Base-by-base conservation (phyloP, 2,888 invertebrate species). In the Coenonympha glycerion region DNA sequence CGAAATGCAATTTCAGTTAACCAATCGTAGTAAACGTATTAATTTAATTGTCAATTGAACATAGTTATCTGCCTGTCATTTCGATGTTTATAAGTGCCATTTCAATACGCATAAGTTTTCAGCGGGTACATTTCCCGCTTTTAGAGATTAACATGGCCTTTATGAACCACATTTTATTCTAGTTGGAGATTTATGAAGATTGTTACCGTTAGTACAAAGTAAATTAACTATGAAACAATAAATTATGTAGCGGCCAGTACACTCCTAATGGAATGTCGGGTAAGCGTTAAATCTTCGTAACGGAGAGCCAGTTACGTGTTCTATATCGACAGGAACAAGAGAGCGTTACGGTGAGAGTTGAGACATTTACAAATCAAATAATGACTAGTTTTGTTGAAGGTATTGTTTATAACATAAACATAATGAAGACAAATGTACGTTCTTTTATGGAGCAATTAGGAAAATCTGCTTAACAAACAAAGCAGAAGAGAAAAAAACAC, bases 221-320 rank as follows among this genome's bases (percentile, higher is more conserved):
- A 54, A 51, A 54, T 51, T 50, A 45, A 51, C 34, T 24, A 22
- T 47, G 39, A 47, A 45, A 37, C 47, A 47, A 54, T 54, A 54
- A 47, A 54, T 54, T 47, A 50, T 30, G 36, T 21, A 18, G 30
- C 34, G 16, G 44, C 34, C 47, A 24, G 34, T 40, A 40, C 36
- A 36, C 46, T 37, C 44, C 47, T 51, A 54, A 54, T 51, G 51
- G 53, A 34, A 54, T 45, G 44, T 54, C 54, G 42, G 34, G 34
- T 42, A 47, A 42, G 42, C 51, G 41, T 52, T 52, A 47, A 47
- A 52, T 52, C 51, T 52, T 45, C 24, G 45, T 33, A 45, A 9
- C 11, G 22, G 34, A 45, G 45, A 45, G 33, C 34, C 41, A 44
- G 44, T 44, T 52, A 41, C 41, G 47, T 47, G 37, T 44, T 16